Base-by-base conservation (phyloP, 2,888 invertebrate genomes). In the Suillia variegata region DNA sequence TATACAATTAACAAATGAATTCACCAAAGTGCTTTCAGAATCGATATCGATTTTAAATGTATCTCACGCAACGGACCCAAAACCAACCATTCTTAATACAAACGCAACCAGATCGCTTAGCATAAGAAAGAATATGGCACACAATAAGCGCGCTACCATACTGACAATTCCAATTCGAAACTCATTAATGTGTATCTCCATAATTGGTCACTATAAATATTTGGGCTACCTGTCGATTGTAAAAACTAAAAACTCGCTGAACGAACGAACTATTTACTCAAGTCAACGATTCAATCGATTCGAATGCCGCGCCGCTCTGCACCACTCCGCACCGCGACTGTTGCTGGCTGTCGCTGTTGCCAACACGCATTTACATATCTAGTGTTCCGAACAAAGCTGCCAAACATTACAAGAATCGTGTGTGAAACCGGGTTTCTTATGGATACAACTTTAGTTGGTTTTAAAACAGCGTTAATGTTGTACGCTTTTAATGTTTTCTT, bases 161-260 rank as follows among this genome's bases (percentile, higher is more conserved):
- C n/a, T n/a, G n/a, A n/a, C n/a, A n/a, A 54, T 54, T 47, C 59
- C 59, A 42, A 55, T 13, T 49, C 38, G n/a, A 45, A 57, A 50
- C 58, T 72, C 75, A 77, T 75, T 77, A 75, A 77, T 71, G 75
- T 77, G 76, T 75, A 77, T 75, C 77, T 77, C 70, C 69, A 75
- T 75, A 77, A 75, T 75, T 68, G 76, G 76, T 71, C 72, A 76
- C 75, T 77, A 75, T 77, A 77, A 75, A 75, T 75, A 75, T 75
- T 75, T 77, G 73, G 77, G 75, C 77, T 75, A 75, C 75, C 76
- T 77, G 75, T 75, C 76, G 75, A 72, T 73, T 56, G 58, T 58
- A 8, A 31, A 31, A 15, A 18, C 13, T 51, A 6, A 51, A 49
- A 20, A 17, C 45, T 38, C 38, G 5, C 26, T 6, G 45, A n/a